A percentile compares a stretch with the other conserved stretches of the same genome.
Conservation (phyloP, 2,113 vertebrate genomes). For the Sylvilagus bachmani region DNA sequence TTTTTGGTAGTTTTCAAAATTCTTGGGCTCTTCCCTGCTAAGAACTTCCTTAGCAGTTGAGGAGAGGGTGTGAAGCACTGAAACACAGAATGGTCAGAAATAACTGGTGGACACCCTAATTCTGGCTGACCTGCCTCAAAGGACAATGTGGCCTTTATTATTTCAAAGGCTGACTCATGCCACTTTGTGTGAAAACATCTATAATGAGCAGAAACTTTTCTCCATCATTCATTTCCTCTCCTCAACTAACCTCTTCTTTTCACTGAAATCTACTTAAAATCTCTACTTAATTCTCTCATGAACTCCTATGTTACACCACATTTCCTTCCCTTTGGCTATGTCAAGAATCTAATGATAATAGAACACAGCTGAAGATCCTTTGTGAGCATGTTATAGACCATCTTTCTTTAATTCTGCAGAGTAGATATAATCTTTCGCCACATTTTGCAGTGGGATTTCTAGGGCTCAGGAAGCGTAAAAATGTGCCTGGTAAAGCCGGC, state of each 20-base stretch:
- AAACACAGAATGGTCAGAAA: neutral
- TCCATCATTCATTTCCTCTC: neutral
- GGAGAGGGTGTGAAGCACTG: neutral
- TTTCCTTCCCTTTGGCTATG: neutral
- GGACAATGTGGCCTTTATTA: neutral
- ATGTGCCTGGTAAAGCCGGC: too few relatives aligned
- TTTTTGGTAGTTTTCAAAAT: neutral
- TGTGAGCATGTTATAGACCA: neutral
- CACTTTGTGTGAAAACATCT: neutral
- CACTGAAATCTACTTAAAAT: neutral
- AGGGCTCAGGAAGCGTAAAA: neutral
- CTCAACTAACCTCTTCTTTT: neutral
- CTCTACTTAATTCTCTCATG: neutral
- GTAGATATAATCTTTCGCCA: neutral
- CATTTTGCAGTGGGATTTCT: neutral
- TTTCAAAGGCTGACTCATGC: neutral
- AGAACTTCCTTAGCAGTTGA: neutral
- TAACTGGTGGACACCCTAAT: neutral
- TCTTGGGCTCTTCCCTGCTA: fast-evolving
- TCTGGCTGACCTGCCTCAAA: neutral
- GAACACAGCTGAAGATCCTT: neutral
- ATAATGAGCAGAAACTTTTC: neutral
- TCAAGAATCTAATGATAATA: neutral
- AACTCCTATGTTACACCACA: neutral
- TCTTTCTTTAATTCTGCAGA: neutral